A percentile compares a stretch with the other conserved stretches of the same genome.
Conservation (phyloP, 35 echinoderm and acorn worm species). For the Lytechinus pictus region DNA sequence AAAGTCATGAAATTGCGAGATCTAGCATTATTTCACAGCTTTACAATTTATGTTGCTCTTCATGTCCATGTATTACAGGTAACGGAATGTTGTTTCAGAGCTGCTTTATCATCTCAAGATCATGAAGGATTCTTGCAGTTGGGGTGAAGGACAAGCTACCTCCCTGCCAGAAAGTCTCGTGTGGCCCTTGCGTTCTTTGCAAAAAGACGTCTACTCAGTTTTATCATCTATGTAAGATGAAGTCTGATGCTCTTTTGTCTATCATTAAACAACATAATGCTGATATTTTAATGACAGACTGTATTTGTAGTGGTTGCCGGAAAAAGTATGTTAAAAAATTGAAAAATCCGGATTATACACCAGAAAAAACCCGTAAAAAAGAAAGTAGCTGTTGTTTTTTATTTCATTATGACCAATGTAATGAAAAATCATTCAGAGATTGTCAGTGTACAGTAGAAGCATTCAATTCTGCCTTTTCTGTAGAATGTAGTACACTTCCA, state of each 20-base stretch:
- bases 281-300: conserved; percentile 26
- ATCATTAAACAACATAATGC: conserved; percentile 19
- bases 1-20: too few relatives aligned
- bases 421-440: conserved; percentile 26
- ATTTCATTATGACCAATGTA: conserved; percentile 40
- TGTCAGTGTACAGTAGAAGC: conserved; percentile 1
- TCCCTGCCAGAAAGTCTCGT: conserved; percentile 43
- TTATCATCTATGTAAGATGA: conserved; percentile 44
- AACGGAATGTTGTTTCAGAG: too few relatives aligned
- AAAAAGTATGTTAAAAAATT: conserved; percentile 42
- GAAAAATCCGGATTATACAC: conserved; percentile 24
- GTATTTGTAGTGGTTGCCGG: conserved; percentile 33
- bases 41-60: too few relatives aligned
- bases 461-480: conserved; percentile 38
- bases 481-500: conserved; percentile 31
- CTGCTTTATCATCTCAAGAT: too few relatives aligned
- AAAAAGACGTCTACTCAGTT: conserved; percentile 13
- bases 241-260: conserved; percentile 31
- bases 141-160: conserved; percentile 23
- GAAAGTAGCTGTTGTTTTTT: conserved; percentile 42
- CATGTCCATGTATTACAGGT: too few relatives aligned
- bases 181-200: conserved; percentile 1
- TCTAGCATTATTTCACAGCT: too few relatives aligned
- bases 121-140: conserved; percentile 24
- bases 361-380: conserved; percentile 40